Conservation (phyloP, 1,140 invertebrate genomes). For the Olivierus martensii region DNA sequence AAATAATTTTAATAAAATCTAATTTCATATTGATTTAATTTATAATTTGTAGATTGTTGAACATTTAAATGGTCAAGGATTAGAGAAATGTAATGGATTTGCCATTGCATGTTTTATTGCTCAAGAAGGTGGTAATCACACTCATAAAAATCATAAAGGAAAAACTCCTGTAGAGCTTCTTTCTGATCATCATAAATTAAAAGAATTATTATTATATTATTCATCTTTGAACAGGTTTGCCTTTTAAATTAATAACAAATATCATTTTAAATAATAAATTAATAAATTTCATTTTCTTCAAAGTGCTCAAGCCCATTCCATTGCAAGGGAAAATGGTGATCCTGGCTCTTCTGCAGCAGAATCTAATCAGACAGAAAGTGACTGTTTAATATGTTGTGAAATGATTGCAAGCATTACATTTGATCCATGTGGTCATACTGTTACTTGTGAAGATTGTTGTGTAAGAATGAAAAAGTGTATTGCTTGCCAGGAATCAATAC, state of each 20-base stretch:
- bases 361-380: slow-evolving; percentile 18
- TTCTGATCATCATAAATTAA: too few relatives aligned
- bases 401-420: slow-evolving; percentile 44
- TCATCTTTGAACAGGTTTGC: neutral
- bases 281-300: neutral
- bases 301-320: slow-evolving; percentile 14
- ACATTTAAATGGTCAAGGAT: neutral
- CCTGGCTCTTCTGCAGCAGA: slow-evolving; percentile 4
- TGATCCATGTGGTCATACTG: slow-evolving; percentile 57
- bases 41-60: too few relatives aligned
- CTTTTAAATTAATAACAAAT: neutral
- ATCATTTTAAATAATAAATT: neutral
- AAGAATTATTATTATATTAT: neutral
- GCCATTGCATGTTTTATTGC: slow-evolving; percentile 52
- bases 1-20: too few relatives aligned
- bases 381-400: slow-evolving; percentile 60
- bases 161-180: slow-evolving; percentile 30
- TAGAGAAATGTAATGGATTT: slow-evolving; percentile 38
- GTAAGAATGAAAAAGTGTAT: slow-evolving; percentile 66
- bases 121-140: slow-evolving; percentile 26
- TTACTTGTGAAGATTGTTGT: slow-evolving; percentile 61
- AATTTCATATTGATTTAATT: too few relatives aligned
- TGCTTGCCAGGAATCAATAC: slow-evolving; percentile 42
- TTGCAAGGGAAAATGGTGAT: slow-evolving; percentile 1
- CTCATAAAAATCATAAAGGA: slow-evolving; percentile 26